A percentile compares a stretch with the other conserved stretches of the same genome.
phyloP scores from a whole-genome alignment of 2,888 invertebrate genomes.

The Autographa gamma region DNA sequence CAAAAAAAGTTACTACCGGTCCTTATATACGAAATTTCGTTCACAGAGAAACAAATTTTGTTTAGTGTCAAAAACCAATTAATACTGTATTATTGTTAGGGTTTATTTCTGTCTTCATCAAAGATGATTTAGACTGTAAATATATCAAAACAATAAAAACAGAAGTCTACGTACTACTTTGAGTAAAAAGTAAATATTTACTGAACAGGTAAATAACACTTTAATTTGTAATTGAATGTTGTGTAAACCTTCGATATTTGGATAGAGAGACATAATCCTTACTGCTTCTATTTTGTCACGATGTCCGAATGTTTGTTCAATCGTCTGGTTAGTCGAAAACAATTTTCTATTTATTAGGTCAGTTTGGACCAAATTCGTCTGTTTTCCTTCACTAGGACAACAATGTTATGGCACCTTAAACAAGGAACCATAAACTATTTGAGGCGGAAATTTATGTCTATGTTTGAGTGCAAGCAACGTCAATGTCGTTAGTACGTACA shows the following conservation, averaged over 20 bases:
- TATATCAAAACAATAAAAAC: not conserved
- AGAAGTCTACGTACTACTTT: not conserved
- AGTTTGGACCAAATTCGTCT: not conserved
- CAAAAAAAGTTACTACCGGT: not conserved
- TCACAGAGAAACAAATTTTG: no score
- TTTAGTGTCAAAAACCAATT: no score
- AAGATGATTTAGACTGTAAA: no score
- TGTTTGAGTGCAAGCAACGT: not conserved
- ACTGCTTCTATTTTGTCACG: not conserved
- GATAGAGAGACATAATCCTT: not conserved
- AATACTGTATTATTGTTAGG: no score
- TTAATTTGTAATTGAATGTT: not conserved
- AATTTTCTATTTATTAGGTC: slow-evolving; percentile 1
- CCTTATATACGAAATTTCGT: not conserved
- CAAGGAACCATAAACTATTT: not conserved
- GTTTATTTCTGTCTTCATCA: no score
- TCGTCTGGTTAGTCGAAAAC: not conserved
- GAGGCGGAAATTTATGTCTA: not conserved
- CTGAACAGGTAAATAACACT: not conserved
- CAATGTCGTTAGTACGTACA: not conserved
- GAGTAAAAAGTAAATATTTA: not conserved
- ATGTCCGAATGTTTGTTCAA: not conserved
- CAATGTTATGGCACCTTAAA: no score
- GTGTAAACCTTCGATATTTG: not conserved
- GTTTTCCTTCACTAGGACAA: no score